phyloP scores from a whole-genome alignment of 2,888 invertebrate species.

The Cistogaster globosa region DNA sequence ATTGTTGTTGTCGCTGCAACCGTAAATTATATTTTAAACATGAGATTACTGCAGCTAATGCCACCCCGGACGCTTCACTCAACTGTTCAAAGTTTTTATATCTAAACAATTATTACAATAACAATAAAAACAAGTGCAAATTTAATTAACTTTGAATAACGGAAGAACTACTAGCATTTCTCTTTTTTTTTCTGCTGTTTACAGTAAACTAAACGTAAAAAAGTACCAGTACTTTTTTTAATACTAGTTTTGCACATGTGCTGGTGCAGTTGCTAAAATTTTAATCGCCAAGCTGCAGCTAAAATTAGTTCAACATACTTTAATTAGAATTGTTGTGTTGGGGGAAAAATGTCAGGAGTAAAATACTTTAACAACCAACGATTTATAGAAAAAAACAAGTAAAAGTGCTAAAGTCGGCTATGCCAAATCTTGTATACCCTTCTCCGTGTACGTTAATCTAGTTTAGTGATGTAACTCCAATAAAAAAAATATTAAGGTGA shows the following conservation, averaged over 20 bases:
- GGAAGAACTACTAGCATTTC: constrained; percentile 61
- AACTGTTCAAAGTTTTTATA: constrained; percentile 20
- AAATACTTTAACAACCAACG: constrained; percentile 13
- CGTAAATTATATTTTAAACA: constrained; percentile 27
- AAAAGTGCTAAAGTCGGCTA: too few relatives aligned
- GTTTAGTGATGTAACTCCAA: too few relatives aligned
- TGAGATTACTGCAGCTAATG: neutral
- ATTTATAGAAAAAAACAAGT: neutral
- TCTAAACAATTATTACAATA: constrained; percentile 24
- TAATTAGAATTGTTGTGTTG: constrained; percentile 19
- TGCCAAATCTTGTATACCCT: too few relatives aligned
- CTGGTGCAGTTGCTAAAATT: constrained; percentile 7
- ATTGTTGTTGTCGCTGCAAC: constrained; percentile 37
- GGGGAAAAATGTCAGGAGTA: neutral
- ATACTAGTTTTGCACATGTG: neutral
- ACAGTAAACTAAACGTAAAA: constrained; percentile 20
- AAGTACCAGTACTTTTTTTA: constrained; percentile 10
- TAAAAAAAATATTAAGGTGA: too few relatives aligned
- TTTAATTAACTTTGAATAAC: constrained; percentile 70
- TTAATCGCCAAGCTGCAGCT: neutral
- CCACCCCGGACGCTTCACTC: neutral
- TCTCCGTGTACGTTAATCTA: too few relatives aligned
- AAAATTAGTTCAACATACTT: constrained; percentile 12
- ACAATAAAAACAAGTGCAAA: constrained; percentile 69
- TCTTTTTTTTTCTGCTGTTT: constrained; percentile 42